A percentile compares a stretch with the other conserved stretches of the same genome.
phyloP scores from a whole-genome alignment of 1,140 invertebrate genomes.

The Drosophila equinoxialis region DNA sequence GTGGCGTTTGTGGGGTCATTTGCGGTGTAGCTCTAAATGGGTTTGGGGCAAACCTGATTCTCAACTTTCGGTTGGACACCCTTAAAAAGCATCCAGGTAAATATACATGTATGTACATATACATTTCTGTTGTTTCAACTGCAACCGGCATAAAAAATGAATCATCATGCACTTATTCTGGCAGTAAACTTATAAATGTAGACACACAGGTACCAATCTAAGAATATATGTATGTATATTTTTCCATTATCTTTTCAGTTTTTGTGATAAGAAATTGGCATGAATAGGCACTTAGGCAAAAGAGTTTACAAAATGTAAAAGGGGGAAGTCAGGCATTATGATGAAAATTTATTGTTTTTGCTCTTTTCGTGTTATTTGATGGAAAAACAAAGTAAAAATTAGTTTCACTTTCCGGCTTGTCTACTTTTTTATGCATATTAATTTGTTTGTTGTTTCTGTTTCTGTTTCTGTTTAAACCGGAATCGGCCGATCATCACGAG shows the following conservation, averaged over 20 bases:
- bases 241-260: slow-evolving; percentile 18
- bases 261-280: slow-evolving; percentile 55
- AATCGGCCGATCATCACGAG: slow-evolving; percentile 63
- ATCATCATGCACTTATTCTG: slow-evolving; percentile 7
- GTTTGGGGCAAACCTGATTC: slow-evolving; percentile 62
- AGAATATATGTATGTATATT: slow-evolving; percentile 18
- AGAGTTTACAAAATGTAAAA: slow-evolving; percentile 21
- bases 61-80: slow-evolving; percentile 63
- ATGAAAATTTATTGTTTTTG: not conserved
- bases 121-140: slow-evolving; percentile 24
- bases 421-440: slow-evolving; percentile 37
- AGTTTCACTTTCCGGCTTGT: slow-evolving; percentile 58
- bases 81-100: slow-evolving; percentile 31
- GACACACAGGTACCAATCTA: not conserved
- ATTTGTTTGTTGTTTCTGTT: slow-evolving; percentile 27
- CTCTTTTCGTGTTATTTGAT: not conserved
- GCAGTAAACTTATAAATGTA: not conserved
- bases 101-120: not conserved
- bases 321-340: slow-evolving; percentile 6
- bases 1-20: not conserved
- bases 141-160: slow-evolving; percentile 44
- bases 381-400: slow-evolving; percentile 22
- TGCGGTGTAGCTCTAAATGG: slow-evolving; percentile 15
- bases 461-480: slow-evolving; percentile 55
- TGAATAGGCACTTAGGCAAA: slow-evolving; percentile 44